These are phyloP conservation scores for Crocodylus rhombifer DNA, from an alignment of 2,797 vertebrate species.

Conservation along the genomic window DNA sequence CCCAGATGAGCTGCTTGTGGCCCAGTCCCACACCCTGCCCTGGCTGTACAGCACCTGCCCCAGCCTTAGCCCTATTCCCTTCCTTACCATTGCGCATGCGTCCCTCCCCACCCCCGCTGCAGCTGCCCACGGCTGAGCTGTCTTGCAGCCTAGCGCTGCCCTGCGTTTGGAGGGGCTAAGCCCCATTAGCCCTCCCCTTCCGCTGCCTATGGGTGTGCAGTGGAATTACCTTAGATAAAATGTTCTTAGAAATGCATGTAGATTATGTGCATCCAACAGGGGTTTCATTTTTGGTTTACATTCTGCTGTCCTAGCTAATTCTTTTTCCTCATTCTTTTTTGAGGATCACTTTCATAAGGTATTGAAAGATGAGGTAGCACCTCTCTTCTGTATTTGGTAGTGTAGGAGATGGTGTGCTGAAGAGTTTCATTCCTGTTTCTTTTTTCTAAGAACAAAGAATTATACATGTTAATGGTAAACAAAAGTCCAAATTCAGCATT, in stretches of 20 bases:
- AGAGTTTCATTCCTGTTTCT: not conserved
- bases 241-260: not conserved
- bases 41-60: no score
- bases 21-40: no score
- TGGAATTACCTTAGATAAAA: not conserved
- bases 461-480: not conserved
- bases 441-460: not conserved
- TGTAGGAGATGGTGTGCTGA: rapidly evolving
- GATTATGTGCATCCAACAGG: not conserved
- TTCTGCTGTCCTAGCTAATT: not conserved
- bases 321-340: not conserved
- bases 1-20: no score
- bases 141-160: no score
- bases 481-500: not conserved
- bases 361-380: not conserved
- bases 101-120: no score
- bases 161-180: no score
- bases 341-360: not conserved
- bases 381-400: not conserved
- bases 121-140: no score
- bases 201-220: no score
- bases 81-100: no score
- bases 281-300: not conserved
- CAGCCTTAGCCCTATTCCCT: no score
- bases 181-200: no score